Percentiles rank a stretch among this genome's conserved stretches.
phyloP scores from a whole-genome alignment of 2,888 invertebrate species.

The Exephanes ischioxanthus region DNA sequence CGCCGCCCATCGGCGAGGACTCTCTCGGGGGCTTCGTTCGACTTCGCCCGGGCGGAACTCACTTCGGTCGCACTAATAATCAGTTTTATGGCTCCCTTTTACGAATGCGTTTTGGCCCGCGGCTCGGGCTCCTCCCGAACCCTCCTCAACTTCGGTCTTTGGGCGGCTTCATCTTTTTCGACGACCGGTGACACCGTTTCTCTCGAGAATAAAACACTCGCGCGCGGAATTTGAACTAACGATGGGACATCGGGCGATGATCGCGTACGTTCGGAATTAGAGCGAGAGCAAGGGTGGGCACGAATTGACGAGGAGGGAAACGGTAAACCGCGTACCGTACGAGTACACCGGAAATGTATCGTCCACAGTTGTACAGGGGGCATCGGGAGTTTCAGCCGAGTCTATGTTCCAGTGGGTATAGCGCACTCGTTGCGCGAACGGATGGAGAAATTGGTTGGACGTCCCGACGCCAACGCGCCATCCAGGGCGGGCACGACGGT shows the following conservation, averaged over 20 bases:
- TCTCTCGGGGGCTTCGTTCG: constrained; percentile 48
- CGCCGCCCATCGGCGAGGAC: constrained; percentile 29
- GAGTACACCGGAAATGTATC: constrained; percentile 24
- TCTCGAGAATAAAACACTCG: not conserved
- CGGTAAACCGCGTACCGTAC: constrained; percentile 5
- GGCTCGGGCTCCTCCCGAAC: constrained; percentile 54
- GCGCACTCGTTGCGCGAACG: constrained; percentile 47
- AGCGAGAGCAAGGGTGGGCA: constrained; percentile 25
- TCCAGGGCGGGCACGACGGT: not conserved
- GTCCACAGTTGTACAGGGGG: not conserved
- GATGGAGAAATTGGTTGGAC: constrained; percentile 60
- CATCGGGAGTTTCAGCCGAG: constrained; percentile 3
- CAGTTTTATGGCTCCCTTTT: constrained; percentile 73
- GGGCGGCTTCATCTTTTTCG: constrained; percentile 27
- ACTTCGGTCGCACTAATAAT: constrained; percentile 75
- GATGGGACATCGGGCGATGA: not conserved
- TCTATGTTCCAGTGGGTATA: constrained; percentile 10
- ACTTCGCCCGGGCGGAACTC: constrained; percentile 67
- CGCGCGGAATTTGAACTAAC: constrained; percentile 19
- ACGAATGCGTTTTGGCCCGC: constrained; percentile 69
- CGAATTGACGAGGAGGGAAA: constrained; percentile 33
- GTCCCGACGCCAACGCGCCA: constrained; percentile 32
- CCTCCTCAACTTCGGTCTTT: not conserved
- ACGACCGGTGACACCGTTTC: not conserved
- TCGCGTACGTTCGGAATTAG: constrained; percentile 20